Percentiles rank a stretch among this genome's conserved stretches.
Evolutionary conservation across 2,797 vertebrate genomes (phyloP).

Genomic region (Pterois miles): DNA sequence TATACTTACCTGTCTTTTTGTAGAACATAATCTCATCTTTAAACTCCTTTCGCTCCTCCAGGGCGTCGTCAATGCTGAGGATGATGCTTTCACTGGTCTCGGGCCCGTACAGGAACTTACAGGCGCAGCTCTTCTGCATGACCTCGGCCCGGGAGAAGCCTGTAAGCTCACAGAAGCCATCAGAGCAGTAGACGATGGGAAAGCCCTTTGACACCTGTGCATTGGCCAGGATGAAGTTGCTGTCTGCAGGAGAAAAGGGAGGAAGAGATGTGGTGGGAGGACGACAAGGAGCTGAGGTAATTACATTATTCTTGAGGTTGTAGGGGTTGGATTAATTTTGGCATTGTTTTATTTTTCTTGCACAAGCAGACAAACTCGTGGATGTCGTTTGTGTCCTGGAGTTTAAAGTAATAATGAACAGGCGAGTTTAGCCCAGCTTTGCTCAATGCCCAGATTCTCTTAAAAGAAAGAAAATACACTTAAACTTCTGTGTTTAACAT

Average conservation of each 20-base stretch:
- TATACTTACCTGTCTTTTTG: slow-evolving; percentile 91
- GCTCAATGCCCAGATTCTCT: not conserved
- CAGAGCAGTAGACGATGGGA: slow-evolving; percentile 98
- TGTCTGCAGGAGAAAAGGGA: slow-evolving; percentile 84
- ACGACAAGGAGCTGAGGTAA: not conserved
- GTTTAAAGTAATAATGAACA: slow-evolving; percentile 13
- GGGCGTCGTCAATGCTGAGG: slow-evolving; percentile 90
- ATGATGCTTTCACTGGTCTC: slow-evolving; percentile 94
- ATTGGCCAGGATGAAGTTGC: slow-evolving; percentile 98
- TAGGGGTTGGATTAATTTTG: too few species aligned
- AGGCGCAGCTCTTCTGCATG: slow-evolving; percentile 99
- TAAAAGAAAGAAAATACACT: not conserved
- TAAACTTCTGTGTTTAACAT: slow-evolving; percentile 26
- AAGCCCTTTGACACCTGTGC: slow-evolving; percentile 96
- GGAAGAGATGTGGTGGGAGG: not conserved
- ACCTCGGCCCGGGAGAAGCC: slow-evolving; percentile 95
- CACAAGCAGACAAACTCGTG: not conserved
- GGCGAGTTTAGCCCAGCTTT: not conserved
- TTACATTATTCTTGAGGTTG: not conserved
- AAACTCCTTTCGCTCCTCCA: slow-evolving; percentile 95
- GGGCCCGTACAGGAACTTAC: slow-evolving; percentile 94
- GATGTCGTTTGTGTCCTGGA: slow-evolving; percentile 7
- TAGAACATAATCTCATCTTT: slow-evolving; percentile 98
- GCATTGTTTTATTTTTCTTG: not conserved
- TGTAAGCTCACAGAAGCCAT: slow-evolving; percentile 98